These are phyloP conservation scores for Clarias gariepinus DNA, from an alignment of 2,113 vertebrate species.

Conservation along the genomic window DNA sequence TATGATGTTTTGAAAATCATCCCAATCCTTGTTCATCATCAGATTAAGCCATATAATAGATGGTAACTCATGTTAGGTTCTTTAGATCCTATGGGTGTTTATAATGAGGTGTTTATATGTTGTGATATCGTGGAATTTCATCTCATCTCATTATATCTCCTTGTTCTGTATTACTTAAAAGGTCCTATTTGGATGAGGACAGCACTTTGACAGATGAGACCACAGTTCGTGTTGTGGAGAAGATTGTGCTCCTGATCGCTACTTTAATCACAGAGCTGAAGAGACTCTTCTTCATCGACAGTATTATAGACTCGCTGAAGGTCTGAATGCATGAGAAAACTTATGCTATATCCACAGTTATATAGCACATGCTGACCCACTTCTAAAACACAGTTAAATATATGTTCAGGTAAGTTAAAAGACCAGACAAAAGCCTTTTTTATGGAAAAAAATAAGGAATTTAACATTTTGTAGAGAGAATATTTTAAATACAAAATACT, in stretches of 20 bases:
- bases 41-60: neutral
- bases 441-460: neutral
- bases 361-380: constrained; percentile 29
- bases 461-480: neutral
- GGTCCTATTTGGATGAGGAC: constrained; percentile 79
- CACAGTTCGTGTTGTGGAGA: constrained; percentile 75
- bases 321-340: constrained; percentile 60
- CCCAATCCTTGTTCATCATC: neutral
- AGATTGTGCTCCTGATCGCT: constrained; percentile 69
- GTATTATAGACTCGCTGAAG: constrained; percentile 85
- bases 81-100: neutral
- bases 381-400: neutral
- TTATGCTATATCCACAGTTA: neutral
- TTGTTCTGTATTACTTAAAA: constrained; percentile 56
- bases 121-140: neutral
- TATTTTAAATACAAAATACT: neutral
- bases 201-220: constrained; percentile 79
- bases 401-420: neutral
- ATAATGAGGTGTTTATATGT: neutral
- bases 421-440: neutral
- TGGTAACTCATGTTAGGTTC: neutral
- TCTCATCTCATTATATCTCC: constrained; percentile 24
- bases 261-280: constrained; percentile 75
- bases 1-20: neutral
- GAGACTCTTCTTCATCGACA: constrained; percentile 83